Evolutionary conservation across 2,888 invertebrate species (phyloP).

Genomic region (Protophormia terraenovae): DNA sequence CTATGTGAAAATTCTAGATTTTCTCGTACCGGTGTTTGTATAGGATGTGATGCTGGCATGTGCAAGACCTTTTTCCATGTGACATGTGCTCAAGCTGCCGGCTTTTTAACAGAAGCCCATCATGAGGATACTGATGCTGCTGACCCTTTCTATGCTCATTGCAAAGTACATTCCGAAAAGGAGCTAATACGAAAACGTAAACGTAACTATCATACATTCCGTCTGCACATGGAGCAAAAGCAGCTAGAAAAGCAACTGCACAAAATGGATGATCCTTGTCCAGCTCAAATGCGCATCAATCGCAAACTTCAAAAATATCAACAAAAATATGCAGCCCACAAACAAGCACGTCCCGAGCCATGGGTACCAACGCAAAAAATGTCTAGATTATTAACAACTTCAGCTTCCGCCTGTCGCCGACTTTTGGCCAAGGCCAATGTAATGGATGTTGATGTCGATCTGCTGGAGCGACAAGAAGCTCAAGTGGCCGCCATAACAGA

Average conservation of each 20-base stretch:
- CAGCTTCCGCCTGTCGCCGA: conserved; percentile 92
- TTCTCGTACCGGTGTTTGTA: conserved; percentile 96
- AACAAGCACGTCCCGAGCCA: conserved; percentile 88
- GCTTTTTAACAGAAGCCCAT: conserved; percentile 95
- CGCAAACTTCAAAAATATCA: conserved; percentile 92
- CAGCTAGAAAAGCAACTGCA: conserved; percentile 74
- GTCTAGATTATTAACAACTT: conserved; percentile 93
- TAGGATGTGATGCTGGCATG: conserved; percentile 99
- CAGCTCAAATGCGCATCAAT: conserved; percentile 89
- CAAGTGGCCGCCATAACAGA: conserved; percentile 91
- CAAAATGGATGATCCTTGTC: conserved; percentile 81
- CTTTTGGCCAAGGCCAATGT: conserved; percentile 92
- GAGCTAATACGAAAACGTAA: conserved; percentile 89
- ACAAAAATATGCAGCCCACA: conserved; percentile 89
- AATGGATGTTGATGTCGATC: conserved; percentile 93
- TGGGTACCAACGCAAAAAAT: conserved; percentile 98
- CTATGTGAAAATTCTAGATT: conserved; percentile 93
- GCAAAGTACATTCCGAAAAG: conserved; percentile 97
- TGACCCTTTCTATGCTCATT: conserved; percentile 98
- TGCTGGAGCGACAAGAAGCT: conserved; percentile 91
- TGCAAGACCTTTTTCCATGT: conserved; percentile 99
- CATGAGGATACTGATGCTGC: conserved; percentile 95
- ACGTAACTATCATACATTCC: conserved; percentile 92
- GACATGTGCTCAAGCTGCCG: conserved; percentile 97
- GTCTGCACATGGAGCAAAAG: conserved; percentile 90